Conservation (phyloP, 2,113 vertebrate species). For the Syngnathoides biaculeatus region DNA sequence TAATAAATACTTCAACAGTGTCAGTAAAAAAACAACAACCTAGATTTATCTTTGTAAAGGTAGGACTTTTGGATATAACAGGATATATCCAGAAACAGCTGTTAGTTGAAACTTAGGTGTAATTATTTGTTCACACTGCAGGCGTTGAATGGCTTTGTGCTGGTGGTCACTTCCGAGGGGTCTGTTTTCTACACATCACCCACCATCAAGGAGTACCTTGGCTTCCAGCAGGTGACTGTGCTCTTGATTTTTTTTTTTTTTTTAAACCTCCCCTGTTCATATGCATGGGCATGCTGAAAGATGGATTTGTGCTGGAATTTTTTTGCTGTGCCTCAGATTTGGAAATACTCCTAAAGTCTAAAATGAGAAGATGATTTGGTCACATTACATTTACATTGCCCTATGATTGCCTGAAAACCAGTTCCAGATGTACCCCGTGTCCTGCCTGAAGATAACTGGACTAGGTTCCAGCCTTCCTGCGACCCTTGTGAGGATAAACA, state of each 20-base stretch:
- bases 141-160: constrained; percentile 73
- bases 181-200: constrained; percentile 69
- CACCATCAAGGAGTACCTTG: constrained; percentile 75
- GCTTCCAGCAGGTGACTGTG: constrained; percentile 74
- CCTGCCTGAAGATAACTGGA: no score
- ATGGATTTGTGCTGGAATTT: no score
- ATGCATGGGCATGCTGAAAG: no score
- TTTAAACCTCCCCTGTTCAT: background rate
- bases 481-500: no score
- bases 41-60: background rate
- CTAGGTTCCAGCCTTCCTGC: no score
- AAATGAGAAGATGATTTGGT: no score
- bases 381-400: no score
- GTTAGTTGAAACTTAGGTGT: background rate
- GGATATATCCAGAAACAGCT: background rate
- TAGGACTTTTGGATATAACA: background rate
- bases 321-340: no score
- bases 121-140: constrained; percentile 21
- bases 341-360: no score
- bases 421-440: no score
- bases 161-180: constrained; percentile 69
- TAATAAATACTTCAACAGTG: background rate
- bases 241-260: background rate
- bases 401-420: no score
- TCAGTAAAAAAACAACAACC: background rate